Base-by-base conservation (phyloP, 2,888 invertebrate genomes). In the Nycteola revayana region DNA sequence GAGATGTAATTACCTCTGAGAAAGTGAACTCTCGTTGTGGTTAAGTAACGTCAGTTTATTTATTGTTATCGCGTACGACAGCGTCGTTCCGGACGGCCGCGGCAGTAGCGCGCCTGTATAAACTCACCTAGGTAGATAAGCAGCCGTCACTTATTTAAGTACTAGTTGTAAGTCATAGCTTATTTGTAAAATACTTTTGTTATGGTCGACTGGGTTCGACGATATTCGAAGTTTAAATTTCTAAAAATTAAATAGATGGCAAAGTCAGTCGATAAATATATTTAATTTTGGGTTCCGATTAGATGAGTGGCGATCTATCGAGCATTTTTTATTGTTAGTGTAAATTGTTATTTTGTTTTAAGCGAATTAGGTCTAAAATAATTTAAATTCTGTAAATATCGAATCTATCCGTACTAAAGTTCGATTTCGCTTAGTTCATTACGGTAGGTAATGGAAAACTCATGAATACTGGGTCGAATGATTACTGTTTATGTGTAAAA, bases 281-380 rank as follows among this genome's bases (percentile, higher is more conserved):
- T 83, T 78, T 79, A 74, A 78, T 78, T 82, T 84, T 77, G 75
- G 75, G 75, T 78, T 84, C 77, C 75, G 83, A 81, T 79, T 66
- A 75, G 78, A 80, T 73, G 77, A 72, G 77, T 73, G 81, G 76
- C 82, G 67, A 82, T 85, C 84, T 83, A 79, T 79, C 83, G 86
- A 87, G 86, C 87, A 86, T 87, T 87, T 84, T 77, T 83, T 82
- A 86, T 82, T 75, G 85, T 86, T 86, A 87, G 82, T 86, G 84
- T 87, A 85, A 85, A 87, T 87, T 87, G 87, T 87, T 87, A 87
- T 86, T 87, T 87, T 87, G 87, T 87, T 87, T 85, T 87, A 87
- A 87, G 87, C 73, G 74, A 73, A 60, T 44, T 86, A 85, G 75
- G 66, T 81, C 72, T 85, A 87, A 83, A 81, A 62, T 87, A 86